These are phyloP conservation scores for Pseudococcus viburni DNA, from an alignment of 2,888 invertebrate genomes.

Conservation along the genomic window DNA sequence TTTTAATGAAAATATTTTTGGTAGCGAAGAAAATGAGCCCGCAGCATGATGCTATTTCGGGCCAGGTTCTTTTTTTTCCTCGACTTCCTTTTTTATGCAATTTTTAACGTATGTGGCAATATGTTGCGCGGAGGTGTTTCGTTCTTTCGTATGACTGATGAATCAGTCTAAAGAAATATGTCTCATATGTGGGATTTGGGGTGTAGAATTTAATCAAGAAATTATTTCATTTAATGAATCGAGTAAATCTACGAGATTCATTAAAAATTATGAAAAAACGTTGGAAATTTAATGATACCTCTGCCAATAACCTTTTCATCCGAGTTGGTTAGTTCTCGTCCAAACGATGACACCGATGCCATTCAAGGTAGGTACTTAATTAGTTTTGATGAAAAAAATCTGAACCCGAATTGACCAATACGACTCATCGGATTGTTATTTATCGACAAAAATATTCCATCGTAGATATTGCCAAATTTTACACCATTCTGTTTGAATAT, in stretches of 20 bases:
- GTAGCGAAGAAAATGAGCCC: background rate
- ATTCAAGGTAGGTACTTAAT: background rate
- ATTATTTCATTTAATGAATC: no score
- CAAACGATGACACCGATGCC: background rate
- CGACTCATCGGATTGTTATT: background rate
- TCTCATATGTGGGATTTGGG: no score
- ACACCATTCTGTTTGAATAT: background rate
- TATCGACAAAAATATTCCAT: constrained; percentile 7
- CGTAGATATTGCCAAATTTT: background rate
- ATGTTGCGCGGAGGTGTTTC: background rate
- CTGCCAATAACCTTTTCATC: background rate
- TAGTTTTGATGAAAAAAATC: background rate
- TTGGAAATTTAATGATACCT: background rate
- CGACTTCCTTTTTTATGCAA: background rate
- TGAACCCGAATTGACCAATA: background rate
- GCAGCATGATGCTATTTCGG: background rate
- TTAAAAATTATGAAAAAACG: background rate
- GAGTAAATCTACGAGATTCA: no score
- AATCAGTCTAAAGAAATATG: background rate
- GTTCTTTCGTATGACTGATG: background rate
- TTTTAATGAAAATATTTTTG: background rate
- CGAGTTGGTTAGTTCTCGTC: background rate
- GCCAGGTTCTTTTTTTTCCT: background rate
- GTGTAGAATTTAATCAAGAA: no score
- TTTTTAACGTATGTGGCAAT: background rate